These are phyloP conservation scores for Drosophila acutilabella DNA, from an alignment of 2,888 invertebrate genomes.

Conservation along the genomic window DNA sequence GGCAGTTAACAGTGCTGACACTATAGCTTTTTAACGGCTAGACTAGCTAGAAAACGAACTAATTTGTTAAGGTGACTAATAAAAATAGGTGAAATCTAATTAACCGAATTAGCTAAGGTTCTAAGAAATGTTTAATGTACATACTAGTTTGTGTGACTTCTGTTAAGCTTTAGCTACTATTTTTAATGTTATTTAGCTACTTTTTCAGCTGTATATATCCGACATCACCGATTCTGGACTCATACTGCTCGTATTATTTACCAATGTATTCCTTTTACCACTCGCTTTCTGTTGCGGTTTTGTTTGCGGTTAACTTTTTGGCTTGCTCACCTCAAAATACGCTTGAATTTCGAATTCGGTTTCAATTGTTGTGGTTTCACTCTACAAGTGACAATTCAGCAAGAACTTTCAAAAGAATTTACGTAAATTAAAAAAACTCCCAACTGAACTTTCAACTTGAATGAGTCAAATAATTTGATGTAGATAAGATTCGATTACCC, in stretches of 20 bases:
- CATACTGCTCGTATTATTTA: slow-evolving; percentile 7
- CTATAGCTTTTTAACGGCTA: background rate
- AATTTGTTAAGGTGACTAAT: no score
- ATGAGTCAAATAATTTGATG: background rate
- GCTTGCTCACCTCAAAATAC: slow-evolving; percentile 66
- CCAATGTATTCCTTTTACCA: slow-evolving; percentile 31
- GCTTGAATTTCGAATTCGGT: slow-evolving; percentile 24
- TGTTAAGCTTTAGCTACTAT: no score
- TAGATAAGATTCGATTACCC: background rate
- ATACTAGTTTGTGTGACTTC: no score
- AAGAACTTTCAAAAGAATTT: background rate
- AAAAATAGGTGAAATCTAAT: no score
- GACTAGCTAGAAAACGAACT: background rate
- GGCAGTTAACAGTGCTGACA: background rate
- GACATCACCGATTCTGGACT: slow-evolving; percentile 9
- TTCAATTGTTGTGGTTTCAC: slow-evolving; percentile 24
- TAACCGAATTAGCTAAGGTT: no score
- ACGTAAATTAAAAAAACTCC: background rate
- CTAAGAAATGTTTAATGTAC: no score
- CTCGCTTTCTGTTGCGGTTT: slow-evolving; percentile 59
- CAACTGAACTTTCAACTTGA: no score
- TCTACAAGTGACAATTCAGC: slow-evolving; percentile 1
- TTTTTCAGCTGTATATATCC: no score
- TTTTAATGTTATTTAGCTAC: no score
- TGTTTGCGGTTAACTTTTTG: slow-evolving; percentile 19